Evolutionary conservation across 2,113 vertebrate genomes (phyloP).

Genomic region (Phoxinus phoxinus): DNA sequence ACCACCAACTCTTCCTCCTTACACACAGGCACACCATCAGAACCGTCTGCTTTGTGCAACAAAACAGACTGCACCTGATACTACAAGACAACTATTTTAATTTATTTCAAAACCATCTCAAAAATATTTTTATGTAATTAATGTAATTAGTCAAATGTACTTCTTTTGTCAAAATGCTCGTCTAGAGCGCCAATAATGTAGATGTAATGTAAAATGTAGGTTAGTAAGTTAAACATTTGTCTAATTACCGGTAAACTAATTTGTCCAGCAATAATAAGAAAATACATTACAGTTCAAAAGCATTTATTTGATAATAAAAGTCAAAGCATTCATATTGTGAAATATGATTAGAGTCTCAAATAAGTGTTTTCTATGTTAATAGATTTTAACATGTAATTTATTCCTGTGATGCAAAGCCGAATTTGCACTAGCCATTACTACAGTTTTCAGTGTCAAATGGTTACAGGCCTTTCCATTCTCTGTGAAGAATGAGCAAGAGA

Average conservation of each 20-base stretch:
- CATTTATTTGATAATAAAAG: too few species aligned
- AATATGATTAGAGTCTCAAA: too few species aligned
- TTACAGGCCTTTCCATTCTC: not conserved
- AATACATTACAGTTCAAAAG: not conserved
- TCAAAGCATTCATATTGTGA: too few species aligned
- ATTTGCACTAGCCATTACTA: too few species aligned
- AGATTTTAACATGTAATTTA: too few species aligned
- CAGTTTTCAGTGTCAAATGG: too few species aligned
- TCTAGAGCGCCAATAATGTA: not conserved
- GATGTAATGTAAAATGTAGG: not conserved
- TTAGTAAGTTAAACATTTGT: too few species aligned
- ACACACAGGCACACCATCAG: not conserved
- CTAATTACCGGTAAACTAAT: too few species aligned
- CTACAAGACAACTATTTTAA: not conserved
- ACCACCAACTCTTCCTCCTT: conserved; percentile 29
- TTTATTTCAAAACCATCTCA: not conserved
- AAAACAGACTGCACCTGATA: conserved; percentile 10
- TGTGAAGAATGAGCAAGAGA: not conserved
- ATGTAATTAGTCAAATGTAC: not conserved
- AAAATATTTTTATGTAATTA: not conserved
- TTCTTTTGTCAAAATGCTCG: not conserved
- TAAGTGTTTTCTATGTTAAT: too few species aligned
- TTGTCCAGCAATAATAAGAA: too few species aligned
- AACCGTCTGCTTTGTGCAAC: not conserved
- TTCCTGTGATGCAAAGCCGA: too few species aligned